Conservation (phyloP, 2,888 invertebrate genomes). For the Zelleria hepariella region DNA sequence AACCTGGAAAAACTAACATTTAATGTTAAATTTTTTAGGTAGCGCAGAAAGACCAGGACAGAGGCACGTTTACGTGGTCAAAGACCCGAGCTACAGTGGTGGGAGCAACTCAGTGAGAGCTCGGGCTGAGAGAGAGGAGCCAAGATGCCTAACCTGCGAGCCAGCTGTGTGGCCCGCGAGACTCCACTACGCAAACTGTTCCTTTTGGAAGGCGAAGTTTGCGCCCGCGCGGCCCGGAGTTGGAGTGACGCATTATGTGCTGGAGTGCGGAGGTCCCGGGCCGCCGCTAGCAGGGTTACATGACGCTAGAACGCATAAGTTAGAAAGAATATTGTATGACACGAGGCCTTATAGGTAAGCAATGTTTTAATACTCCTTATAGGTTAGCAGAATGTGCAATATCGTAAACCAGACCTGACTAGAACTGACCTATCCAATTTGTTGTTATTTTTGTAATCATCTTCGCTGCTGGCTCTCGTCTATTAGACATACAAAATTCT, state of each 20-base stretch:
- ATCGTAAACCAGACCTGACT: no score
- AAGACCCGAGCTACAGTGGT: conserved; percentile 79
- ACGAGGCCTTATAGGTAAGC: conserved; percentile 75
- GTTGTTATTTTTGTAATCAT: no score
- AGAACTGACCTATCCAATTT: no score
- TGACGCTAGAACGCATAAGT: conserved; percentile 80
- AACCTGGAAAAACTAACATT: background rate
- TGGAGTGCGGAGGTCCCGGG: conserved; percentile 93
- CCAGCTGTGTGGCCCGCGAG: conserved; percentile 85
- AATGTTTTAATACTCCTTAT: conserved; percentile 1
- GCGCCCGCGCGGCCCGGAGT: conserved; percentile 64
- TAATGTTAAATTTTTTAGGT: conserved; percentile 54
- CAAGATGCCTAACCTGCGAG: conserved; percentile 91
- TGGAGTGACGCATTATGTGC: conserved; percentile 77
- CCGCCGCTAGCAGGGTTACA: conserved; percentile 88
- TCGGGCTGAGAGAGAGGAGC: conserved; percentile 75
- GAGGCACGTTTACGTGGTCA: conserved; percentile 88
- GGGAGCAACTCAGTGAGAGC: conserved; percentile 62
- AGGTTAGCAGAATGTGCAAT: no score
- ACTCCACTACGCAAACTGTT: conserved; percentile 87
- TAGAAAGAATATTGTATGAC: conserved; percentile 84
- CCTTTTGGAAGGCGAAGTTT: conserved; percentile 86
- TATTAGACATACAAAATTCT: background rate
- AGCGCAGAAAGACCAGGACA: conserved; percentile 90
- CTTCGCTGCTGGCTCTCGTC: no score